Evolutionary conservation across 1,140 invertebrate species (phyloP), one percentile per base, ranked within the genome.

Genomic region (Leptinotarsa texana): DNA sequence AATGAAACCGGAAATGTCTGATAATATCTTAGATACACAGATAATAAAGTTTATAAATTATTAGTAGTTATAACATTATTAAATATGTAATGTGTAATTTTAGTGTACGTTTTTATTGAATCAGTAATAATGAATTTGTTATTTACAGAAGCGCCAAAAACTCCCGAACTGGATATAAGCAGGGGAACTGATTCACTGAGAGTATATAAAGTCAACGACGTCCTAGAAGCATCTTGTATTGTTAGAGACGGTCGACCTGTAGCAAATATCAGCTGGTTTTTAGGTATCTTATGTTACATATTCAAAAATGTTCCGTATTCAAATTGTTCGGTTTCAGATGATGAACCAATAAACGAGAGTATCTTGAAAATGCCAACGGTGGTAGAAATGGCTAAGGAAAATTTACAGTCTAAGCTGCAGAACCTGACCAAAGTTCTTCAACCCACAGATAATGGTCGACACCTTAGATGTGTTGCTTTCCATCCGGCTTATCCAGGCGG

Each of bases 221-320:
- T 84, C 18, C 85, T 94, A 78, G 84, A 86, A 79, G 90, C 91
- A 2, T 88, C 87, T 73, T 94, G 93, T 84, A 86, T 87, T n/a
- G 89, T 92, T 1, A 85, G 87, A 73, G 88, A 90, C 66, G 92
- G 92, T 42, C 87, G 92, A 82, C 93, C 93, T 15, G 88, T 89
- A 3, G 92, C 93, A 0, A 93, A 92, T 73, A 90, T 94, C 66
- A 88, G 88, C 1, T 92, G 93, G 87, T 92, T 84, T 79, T 84
- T 92, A 57, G 90, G 90, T 91, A 86, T 86, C 84, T 47, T 65
- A 21, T 21, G 4, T 22, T 3, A 21, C 4, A 65, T 0, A 21
- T 17, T 65, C 2, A 11, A 22, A 65, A 21, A 1, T 65, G 0
- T 13, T 15, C 21, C 21, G 13, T 13, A 21, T 5, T 65, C 1